phyloP scores from a whole-genome alignment of 2,797 vertebrate genomes.

The Cyclura pinguis region DNA sequence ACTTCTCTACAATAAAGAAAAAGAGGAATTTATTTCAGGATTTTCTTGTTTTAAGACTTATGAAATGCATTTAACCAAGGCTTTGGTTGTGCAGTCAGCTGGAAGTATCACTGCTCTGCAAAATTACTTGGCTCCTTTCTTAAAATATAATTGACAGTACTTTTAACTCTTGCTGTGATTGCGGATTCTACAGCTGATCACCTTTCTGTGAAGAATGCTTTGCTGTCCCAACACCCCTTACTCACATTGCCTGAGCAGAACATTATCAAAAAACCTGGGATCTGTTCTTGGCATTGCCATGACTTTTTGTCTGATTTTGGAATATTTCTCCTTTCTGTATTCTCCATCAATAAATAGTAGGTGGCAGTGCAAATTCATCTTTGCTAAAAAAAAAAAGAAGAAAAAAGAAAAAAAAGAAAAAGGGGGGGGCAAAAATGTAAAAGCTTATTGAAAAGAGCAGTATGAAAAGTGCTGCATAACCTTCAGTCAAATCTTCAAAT shows the following conservation, averaged over 20 bases:
- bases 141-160: constrained; percentile 6
- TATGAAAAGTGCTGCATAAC: neutral
- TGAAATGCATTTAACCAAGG: neutral
- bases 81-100: neutral
- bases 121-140: neutral
- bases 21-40: neutral
- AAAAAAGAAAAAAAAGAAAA: too few species aligned
- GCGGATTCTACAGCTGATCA: neutral
- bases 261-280: neutral
- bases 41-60: neutral
- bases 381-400: neutral
- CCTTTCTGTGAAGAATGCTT: constrained; percentile 1
- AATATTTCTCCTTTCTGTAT: neutral
- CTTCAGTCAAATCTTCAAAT: neutral
- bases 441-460: neutral
- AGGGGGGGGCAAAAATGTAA: neutral
- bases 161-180: neutral
- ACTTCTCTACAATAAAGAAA: neutral
- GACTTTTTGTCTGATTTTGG: neutral
- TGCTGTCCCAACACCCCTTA: neutral
- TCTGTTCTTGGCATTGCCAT: neutral
- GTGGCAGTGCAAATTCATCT: neutral
- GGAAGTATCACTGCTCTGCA: neutral
- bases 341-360: neutral
- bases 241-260: neutral